These are phyloP conservation scores for Notarius quadriscutis DNA, from an alignment of 2,113 vertebrate species.

Conservation along the genomic window DNA sequence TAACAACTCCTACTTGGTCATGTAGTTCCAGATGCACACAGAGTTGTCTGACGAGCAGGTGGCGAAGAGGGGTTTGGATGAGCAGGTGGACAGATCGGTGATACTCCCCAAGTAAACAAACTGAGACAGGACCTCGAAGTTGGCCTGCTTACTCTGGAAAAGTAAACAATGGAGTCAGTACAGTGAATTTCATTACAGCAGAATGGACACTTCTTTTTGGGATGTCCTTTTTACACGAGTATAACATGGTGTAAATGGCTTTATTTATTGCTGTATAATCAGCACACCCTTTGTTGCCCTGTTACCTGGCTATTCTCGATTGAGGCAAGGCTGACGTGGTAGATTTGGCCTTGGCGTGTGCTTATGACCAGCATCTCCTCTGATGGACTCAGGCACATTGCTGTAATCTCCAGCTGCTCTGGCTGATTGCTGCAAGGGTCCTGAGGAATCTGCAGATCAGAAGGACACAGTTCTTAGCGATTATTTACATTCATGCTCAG, in stretches of 20 bases:
- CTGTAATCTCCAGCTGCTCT: neutral
- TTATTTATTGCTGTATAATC: neutral
- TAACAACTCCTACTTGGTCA: constrained; percentile 78
- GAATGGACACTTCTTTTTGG: neutral
- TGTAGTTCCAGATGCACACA: constrained; percentile 92
- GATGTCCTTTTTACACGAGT: neutral
- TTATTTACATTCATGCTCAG: neutral
- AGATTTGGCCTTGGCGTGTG: constrained; percentile 84
- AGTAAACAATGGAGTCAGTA: neutral
- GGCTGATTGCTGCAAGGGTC: neutral
- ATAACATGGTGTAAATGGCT: neutral
- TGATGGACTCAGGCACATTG: constrained; percentile 71
- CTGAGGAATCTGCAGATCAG: neutral
- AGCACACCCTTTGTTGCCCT: neutral
- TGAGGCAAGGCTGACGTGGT: constrained; percentile 77
- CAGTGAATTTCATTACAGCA: neutral
- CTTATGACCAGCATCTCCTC: constrained; percentile 80
- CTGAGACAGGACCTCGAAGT: constrained; percentile 82
- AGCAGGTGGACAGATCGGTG: constrained; percentile 84
- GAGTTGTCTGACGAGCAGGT: constrained; percentile 89
- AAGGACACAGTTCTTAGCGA: neutral
- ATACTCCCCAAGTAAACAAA: constrained; percentile 82
- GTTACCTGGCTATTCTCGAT: constrained; percentile 64
- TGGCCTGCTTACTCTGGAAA: constrained; percentile 73
- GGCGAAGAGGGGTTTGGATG: constrained; percentile 85